These are phyloP conservation scores for Mycalesis mineus DNA, from an alignment of 2,888 invertebrate genomes.

Conservation along the genomic window DNA sequence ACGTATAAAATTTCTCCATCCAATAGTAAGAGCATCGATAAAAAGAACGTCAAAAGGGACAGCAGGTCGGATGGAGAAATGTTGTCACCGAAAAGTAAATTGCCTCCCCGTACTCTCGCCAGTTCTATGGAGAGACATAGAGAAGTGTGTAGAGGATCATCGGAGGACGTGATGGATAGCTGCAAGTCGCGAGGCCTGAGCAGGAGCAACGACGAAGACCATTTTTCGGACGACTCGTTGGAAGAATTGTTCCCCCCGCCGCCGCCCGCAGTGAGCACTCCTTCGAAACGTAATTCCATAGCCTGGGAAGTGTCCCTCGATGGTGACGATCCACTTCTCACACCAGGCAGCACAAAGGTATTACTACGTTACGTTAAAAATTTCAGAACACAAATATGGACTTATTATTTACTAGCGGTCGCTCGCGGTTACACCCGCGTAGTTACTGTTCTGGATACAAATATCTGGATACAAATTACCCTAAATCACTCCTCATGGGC, in stretches of 20 bases:
- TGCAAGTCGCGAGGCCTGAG: constrained; percentile 55
- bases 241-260: constrained; percentile 86
- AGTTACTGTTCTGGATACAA: too few species aligned
- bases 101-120: constrained; percentile 84
- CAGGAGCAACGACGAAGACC: constrained; percentile 70
- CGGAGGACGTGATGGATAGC: constrained; percentile 67
- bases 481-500: too few species aligned
- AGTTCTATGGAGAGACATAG: constrained; percentile 87
- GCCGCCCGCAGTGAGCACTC: constrained; percentile 73
- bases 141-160: constrained; percentile 84
- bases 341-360: constrained; percentile 84
- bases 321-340: constrained; percentile 82
- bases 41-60: constrained; percentile 58
- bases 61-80: constrained; percentile 65
- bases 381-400: too few species aligned
- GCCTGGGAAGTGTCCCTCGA: constrained; percentile 92
- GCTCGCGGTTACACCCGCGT: too few species aligned
- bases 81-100: constrained; percentile 71
- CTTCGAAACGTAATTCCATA: constrained; percentile 87
- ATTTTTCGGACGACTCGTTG: constrained; percentile 90
- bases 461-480: too few species aligned
- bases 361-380: too few species aligned
- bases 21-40: constrained; percentile 58
- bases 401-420: too few species aligned
- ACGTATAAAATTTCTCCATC: constrained; percentile 68